Evolutionary conservation across 2,797 vertebrate species (phyloP).

Genomic region (Dryobates pubescens): DNA sequence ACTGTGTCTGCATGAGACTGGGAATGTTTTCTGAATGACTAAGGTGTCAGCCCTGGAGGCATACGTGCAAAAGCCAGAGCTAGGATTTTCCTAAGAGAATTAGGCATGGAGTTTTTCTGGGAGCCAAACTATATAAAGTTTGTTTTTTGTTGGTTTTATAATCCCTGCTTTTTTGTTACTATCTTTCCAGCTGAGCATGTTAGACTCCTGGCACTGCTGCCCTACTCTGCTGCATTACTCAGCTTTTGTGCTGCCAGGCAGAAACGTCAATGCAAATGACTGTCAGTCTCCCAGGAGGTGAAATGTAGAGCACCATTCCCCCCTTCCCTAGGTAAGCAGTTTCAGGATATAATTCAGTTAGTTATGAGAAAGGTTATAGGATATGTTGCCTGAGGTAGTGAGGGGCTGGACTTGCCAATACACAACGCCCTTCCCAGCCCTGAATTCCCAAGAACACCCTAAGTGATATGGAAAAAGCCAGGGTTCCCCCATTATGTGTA

Average conservation of each 20-base stretch:
- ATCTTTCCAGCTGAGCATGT: conserved; percentile 23
- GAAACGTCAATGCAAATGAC: conserved; percentile 1
- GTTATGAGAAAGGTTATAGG: background rate
- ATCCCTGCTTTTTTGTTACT: background rate
- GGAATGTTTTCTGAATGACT: conserved; percentile 10
- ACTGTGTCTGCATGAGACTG: background rate
- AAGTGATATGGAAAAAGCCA: conserved; percentile 2
- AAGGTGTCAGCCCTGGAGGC: background rate
- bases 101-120: background rate
- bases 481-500: background rate
- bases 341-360: background rate
- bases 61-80: background rate
- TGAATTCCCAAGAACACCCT: background rate
- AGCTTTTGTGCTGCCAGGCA: conserved; percentile 47
- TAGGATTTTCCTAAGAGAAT: conserved; percentile 28
- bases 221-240: background rate
- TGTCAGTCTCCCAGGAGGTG: background rate
- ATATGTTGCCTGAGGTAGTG: background rate
- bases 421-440: background rate
- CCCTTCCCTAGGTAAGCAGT: background rate
- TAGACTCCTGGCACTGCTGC: background rate
- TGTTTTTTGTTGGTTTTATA: background rate
- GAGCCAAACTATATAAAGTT: background rate
- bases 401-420: background rate
- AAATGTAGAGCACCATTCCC: conserved; percentile 7